These are phyloP conservation scores for Drosophila kambysellisi DNA, from an alignment of 2,888 invertebrate species.

Conservation along the genomic window DNA sequence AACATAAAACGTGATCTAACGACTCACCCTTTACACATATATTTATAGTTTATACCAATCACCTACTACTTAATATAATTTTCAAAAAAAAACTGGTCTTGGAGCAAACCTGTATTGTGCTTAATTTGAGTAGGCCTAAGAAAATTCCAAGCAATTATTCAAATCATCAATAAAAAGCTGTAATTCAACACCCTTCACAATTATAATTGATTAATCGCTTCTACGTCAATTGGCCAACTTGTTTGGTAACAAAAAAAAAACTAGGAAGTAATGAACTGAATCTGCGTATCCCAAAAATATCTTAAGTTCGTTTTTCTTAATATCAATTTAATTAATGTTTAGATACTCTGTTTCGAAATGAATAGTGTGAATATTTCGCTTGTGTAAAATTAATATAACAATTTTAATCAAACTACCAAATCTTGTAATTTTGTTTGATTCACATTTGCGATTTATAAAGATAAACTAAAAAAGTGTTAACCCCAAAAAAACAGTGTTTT, in stretches of 20 bases:
- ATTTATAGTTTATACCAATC: background rate
- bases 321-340: background rate
- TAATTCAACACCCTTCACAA: slow-evolving; percentile 46
- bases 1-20: background rate
- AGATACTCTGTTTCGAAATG: background rate
- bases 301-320: background rate
- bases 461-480: background rate
- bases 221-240: slow-evolving; percentile 26
- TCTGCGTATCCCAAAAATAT: background rate
- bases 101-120: background rate
- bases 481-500: background rate
- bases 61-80: background rate
- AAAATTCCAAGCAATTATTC: slow-evolving; percentile 22
- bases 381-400: background rate
- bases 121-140: slow-evolving; percentile 31
- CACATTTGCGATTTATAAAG: background rate
- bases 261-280: slow-evolving; percentile 28
- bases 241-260: slow-evolving; percentile 13
- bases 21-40: background rate
- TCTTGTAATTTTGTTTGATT: background rate
- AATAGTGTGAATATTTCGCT: background rate
- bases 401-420: background rate
- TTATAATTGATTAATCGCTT: slow-evolving; percentile 64
- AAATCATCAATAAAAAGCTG: slow-evolving; percentile 39
- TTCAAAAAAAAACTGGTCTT: background rate